Percentiles rank a stretch among this genome's conserved stretches.
Conservation (phyloP, 2,797 vertebrate species). For the Gymnodraco acuticeps region DNA sequence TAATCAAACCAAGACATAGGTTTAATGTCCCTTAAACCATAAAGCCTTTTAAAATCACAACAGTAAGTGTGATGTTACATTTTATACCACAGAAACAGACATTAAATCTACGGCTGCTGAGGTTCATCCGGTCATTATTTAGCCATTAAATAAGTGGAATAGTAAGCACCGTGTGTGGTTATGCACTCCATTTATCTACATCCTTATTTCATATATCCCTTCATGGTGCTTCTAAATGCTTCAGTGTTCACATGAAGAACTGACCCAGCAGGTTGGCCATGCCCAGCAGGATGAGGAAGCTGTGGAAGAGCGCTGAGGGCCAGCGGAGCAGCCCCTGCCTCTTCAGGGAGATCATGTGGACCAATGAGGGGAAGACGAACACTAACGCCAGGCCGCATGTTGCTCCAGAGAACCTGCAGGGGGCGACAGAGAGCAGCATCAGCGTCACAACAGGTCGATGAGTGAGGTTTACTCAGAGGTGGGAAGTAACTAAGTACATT, state of each 20-base stretch:
- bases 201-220: not conserved
- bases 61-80: conserved; percentile 8
- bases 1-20: not conserved
- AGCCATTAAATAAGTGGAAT: not conserved
- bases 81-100: not conserved
- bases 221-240: too few species aligned
- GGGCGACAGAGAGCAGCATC: conserved; percentile 7
- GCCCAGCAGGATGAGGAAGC: conserved; percentile 91
- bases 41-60: not conserved
- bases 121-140: not conserved
- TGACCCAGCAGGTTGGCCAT: conserved; percentile 91
- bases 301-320: conserved; percentile 87
- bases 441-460: not conserved
- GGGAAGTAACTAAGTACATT: too few species aligned
- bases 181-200: not conserved
- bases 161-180: not conserved
- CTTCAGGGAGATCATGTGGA: conserved; percentile 89
- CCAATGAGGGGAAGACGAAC: conserved; percentile 92
- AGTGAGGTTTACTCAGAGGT: too few species aligned
- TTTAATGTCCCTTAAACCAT: not conserved
- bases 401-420: conserved; percentile 93
- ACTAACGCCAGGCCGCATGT: conserved; percentile 94
- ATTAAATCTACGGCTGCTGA: not conserved
- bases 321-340: conserved; percentile 86
- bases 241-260: conserved; percentile 89